Base-by-base conservation (phyloP, 2,888 invertebrate genomes). In the Heliconius ethilla region DNA sequence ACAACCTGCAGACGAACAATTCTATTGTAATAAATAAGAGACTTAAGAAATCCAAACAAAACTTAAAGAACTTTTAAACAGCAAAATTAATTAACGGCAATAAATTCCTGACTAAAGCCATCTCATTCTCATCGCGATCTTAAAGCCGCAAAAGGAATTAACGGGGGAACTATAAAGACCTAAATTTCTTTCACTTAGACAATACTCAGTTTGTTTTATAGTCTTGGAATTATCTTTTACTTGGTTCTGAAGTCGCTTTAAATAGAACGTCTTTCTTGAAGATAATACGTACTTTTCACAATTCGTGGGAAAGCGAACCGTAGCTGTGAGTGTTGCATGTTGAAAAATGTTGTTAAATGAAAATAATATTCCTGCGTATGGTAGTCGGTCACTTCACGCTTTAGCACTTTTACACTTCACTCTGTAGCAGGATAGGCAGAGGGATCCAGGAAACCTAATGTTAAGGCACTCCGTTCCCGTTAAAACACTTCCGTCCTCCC, bases 61-160 rank as follows among this genome's bases (percentile, higher is more conserved):
- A 27, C 18, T 70, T 45, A 51, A 70, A 70, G 70, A 27, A 13
- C 33, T 9, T 51, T 72, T 22, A 59, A 51, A 72, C 33, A 33
- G n/a, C n/a, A n/a, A 55, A 72, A 72, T 72, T 59, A 55, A 72
- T 59, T 72, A 72, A 33, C 51, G 55, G 29, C 7, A 72, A 59
- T 72, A 72, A 72, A 72, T 72, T 22, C 59, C 33, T 22, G 55
- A 29, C 55, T 55, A 72, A 29, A 72, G 3, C 70, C 66, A 77
- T 73, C 63, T 69, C n/a, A 74, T 62, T 74, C 69, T 25, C 45
- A n/a, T 55, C 22, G 78, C 70, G 65, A 70, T 78, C 75, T 78
- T 27, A 65, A 75, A 78, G 75, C 78, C 78, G 65, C 78, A 75
- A 70, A 59, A 65, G 27, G 70, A 78, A 75, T 78, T 78, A 78